phyloP scores from a whole-genome alignment of 2,888 invertebrate species.

The Acanthoscelides obtectus region DNA sequence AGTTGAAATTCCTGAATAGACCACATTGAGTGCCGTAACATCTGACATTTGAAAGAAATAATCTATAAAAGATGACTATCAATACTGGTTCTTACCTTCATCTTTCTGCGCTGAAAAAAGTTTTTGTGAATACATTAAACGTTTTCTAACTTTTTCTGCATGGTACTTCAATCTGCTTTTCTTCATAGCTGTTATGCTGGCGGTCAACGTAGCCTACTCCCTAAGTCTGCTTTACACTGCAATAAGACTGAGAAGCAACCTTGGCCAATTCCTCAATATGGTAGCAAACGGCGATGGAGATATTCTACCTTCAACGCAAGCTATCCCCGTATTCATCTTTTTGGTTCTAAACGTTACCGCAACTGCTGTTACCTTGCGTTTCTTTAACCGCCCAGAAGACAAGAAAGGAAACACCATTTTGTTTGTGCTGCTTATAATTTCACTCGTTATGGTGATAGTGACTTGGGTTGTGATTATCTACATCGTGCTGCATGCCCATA shows the following conservation, averaged over 20 bases:
- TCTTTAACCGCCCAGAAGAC: conserved; percentile 27
- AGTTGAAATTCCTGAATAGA: too few species aligned
- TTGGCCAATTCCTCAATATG: conserved; percentile 43
- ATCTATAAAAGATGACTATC: too few species aligned
- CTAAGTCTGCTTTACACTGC: conserved; percentile 32
- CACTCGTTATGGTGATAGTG: conserved; percentile 22
- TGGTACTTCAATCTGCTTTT: too few species aligned
- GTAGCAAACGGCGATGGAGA: conserved; percentile 39
- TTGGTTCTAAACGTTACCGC: conserved; percentile 30
- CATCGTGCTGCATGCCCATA: conserved; percentile 34
- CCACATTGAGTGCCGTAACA: too few species aligned
- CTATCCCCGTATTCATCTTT: conserved; percentile 31
- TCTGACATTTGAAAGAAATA: too few species aligned
- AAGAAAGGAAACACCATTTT: conserved; percentile 29
- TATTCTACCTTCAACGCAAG: conserved; percentile 31
- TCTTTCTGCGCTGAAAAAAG: too few species aligned
- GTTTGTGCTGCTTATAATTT: conserved; percentile 28
- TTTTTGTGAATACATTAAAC: too few species aligned
- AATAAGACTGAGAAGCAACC: conserved; percentile 29
- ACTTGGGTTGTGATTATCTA: conserved; percentile 30
- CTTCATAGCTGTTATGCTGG: conserved; percentile 20
- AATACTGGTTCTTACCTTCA: too few species aligned
- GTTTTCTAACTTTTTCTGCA: too few species aligned
- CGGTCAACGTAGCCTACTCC: conserved; percentile 29
- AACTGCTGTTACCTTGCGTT: conserved; percentile 29